Base-by-base conservation (phyloP, 2,888 invertebrate genomes). In the Penaeus monodon region DNA sequence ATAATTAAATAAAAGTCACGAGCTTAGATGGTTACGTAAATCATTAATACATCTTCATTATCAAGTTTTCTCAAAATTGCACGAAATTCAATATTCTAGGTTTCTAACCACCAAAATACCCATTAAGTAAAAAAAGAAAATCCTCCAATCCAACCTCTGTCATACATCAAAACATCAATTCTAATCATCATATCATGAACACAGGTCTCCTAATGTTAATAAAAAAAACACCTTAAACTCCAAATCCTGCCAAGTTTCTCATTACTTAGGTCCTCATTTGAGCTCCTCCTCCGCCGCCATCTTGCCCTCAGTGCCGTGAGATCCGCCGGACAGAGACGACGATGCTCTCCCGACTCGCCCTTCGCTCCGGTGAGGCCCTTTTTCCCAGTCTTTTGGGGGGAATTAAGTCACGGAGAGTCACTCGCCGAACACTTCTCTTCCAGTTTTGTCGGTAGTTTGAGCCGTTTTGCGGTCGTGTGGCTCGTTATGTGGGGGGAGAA, bases 261-360 rank as follows among this genome's bases (percentile, higher is more conserved):
- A 4, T 14, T 7, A 22, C 22, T 38, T 24, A 74, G 20, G 33
- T 74, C 7, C 38, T 74, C 38, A 74, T n/a, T 38, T 29, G n/a
- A 29, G n/a, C n/a, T n/a, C 38, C 74, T 10, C 29, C 33, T 74
- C 27, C 33, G 22, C 78, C 78, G 64, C 78, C 78, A 78, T 78
- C 78, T 78, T 78, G 78, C 78, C 24, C 17, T 10, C 7, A 64
- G 64, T 33, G 57, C 57, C 14, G 57, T 57, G 2, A 20, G 57
- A 57, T 57, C 57, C 57, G 57, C 57, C 57, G 57, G 57, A 57
- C 57, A 57, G 57, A 17, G 17, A 57, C 57, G 57, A 57, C 57
- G 33, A 78, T 78, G 78, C 64, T 78, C 63, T 78, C 78, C 78
- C 78, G 78, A 63, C 64, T 78, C 20, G 78, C 78, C 74, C 33